A percentile compares a stretch with the other conserved stretches of the same genome.
These are phyloP conservation scores for Danio choprae DNA, from an alignment of 2,797 vertebrate genomes.

Conservation along the genomic window DNA sequence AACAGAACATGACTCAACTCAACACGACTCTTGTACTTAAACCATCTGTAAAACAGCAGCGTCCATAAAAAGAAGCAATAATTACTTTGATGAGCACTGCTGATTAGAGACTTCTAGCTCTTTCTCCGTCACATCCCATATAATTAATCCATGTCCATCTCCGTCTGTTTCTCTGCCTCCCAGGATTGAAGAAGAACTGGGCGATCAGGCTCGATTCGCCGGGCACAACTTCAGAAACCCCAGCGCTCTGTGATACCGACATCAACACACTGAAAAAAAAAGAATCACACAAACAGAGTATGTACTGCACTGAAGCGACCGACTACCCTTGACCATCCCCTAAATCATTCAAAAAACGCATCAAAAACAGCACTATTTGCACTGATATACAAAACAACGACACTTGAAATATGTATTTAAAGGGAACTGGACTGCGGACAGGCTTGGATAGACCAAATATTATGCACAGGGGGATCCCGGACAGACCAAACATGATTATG, in stretches of 20 bases:
- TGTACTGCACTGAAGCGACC: conserved; percentile 34
- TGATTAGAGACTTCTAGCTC: conserved; percentile 25
- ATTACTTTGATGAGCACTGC: conserved; percentile 23
- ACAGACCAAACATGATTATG: conserved; percentile 28
- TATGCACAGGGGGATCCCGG: conserved; percentile 33
- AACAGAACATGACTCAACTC: not conserved
- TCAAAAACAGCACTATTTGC: conserved; percentile 52
- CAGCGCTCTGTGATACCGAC: conserved; percentile 87
- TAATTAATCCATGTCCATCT: conserved; percentile 16
- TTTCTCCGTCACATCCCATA: not conserved
- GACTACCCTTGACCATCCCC: conserved; percentile 37
- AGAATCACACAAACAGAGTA: conserved; percentile 45
- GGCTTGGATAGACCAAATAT: conserved; percentile 40
- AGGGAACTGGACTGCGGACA: conserved; percentile 21
- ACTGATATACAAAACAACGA: conserved; percentile 46
- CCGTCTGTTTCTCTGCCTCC: conserved; percentile 47
- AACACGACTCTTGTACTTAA: conserved; percentile 1
- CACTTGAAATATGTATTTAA: conserved; percentile 30
- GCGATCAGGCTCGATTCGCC: conserved; percentile 91
- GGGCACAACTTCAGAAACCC: conserved; percentile 97
- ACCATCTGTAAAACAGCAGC: conserved; percentile 4
- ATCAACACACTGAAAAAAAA: conserved; percentile 9
- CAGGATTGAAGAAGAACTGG: conserved; percentile 95
- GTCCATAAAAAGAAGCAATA: conserved; percentile 8
- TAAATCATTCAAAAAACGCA: conserved; percentile 37